Conservation (phyloP, 2,888 invertebrate species). For the Perithous albicinctus region DNA sequence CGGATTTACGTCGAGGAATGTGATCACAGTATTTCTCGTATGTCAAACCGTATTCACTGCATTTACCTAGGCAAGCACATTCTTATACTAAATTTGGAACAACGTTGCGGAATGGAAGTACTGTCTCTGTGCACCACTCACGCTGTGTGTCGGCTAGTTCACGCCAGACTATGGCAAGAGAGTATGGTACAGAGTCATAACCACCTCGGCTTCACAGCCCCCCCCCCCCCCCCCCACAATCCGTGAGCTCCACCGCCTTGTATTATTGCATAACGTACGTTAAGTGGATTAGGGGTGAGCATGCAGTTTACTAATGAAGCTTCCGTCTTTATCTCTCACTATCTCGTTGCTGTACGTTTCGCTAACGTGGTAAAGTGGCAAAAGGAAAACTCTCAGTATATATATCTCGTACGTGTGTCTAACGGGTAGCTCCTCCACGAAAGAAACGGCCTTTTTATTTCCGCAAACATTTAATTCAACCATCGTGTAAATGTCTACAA, state of each 20-base stretch:
- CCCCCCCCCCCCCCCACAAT: constrained; percentile 9
- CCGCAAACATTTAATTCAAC: background rate
- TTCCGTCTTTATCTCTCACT: constrained; percentile 34
- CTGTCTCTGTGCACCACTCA: constrained; percentile 21
- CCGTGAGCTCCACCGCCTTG: constrained; percentile 57
- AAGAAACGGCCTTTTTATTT: background rate
- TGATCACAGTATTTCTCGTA: constrained; percentile 22
- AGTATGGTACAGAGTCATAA: constrained; percentile 43
- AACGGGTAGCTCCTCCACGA: background rate
- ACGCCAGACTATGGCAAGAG: constrained; percentile 16
- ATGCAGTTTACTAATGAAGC: constrained; percentile 67
- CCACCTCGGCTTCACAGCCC: constrained; percentile 27
- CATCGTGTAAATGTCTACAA: background rate
- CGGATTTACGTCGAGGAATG: background rate
- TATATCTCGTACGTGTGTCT: constrained; percentile 20
- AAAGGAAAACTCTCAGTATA: constrained; percentile 25
- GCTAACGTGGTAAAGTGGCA: constrained; percentile 35
- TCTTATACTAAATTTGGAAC: constrained; percentile 19
- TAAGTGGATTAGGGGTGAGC: constrained; percentile 66
- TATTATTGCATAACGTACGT: constrained; percentile 66
- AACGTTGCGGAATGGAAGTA: constrained; percentile 29
- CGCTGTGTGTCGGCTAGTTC: background rate
- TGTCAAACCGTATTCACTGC: constrained; percentile 2
- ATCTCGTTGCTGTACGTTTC: constrained; percentile 18
- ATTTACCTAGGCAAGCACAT: constrained; percentile 1